Percentiles rank a stretch among this genome's conserved stretches.
phyloP scores from a whole-genome alignment of 2,888 invertebrate species.

The Lycophotia porphyrea region DNA sequence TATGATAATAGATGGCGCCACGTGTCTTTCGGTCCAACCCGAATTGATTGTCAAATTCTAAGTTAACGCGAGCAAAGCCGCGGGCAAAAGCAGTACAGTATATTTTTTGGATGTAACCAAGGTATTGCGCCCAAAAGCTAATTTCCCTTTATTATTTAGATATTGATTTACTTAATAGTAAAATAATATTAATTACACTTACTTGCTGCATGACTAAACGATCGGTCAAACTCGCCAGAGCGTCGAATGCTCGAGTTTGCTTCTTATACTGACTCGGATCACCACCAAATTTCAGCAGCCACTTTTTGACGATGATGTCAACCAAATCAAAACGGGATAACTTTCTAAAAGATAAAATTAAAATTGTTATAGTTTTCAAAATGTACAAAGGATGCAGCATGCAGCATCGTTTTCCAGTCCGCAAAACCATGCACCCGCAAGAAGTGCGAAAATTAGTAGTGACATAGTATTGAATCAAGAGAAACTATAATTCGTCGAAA shows the following conservation, averaged over 20 bases:
- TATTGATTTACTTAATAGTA: not conserved
- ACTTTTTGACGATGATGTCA: constrained; percentile 79
- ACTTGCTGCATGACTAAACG: constrained; percentile 82
- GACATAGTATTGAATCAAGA: no score
- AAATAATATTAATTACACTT: constrained; percentile 47
- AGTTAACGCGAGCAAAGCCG: no score
- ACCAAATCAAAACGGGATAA: constrained; percentile 83
- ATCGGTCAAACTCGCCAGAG: constrained; percentile 81
- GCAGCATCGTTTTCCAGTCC: not conserved
- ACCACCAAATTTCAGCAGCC: constrained; percentile 82
- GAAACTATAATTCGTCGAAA: no score
- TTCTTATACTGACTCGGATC: constrained; percentile 84
- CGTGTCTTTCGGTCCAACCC: no score
- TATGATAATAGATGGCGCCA: no score
- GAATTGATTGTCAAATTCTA: no score
- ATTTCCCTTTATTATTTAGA: not conserved
- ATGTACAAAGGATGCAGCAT: not conserved
- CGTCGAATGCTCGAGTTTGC: constrained; percentile 84
- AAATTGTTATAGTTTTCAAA: not conserved
- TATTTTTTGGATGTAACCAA: not conserved
- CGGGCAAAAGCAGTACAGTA: no score
- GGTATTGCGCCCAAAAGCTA: not conserved
- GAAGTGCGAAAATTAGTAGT: not conserved
- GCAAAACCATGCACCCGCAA: not conserved
- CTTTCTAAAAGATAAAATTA: constrained; percentile 65